These are phyloP conservation scores for Sakesphorus luctuosus DNA, from an alignment of 2,113 vertebrate species.

Conservation along the genomic window DNA sequence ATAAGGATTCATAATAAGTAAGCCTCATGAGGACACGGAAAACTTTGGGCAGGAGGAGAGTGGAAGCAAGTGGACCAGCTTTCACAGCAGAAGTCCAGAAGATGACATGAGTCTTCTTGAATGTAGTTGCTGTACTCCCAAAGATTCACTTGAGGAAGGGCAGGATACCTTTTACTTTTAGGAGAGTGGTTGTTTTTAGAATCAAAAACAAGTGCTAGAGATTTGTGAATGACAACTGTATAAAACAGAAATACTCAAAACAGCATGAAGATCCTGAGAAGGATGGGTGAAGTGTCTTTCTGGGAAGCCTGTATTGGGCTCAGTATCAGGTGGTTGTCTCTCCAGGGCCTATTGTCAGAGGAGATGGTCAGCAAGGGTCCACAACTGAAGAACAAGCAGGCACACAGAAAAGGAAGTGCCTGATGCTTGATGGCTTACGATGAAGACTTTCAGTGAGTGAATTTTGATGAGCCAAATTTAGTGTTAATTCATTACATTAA, in stretches of 20 bases:
- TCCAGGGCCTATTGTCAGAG: background rate
- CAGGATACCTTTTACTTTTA: background rate
- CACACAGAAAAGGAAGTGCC: background rate
- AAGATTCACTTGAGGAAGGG: background rate
- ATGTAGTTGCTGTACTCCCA: background rate
- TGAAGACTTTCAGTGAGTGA: background rate
- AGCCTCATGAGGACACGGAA: background rate
- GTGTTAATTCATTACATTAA: background rate
- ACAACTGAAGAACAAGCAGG: background rate
- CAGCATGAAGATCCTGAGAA: background rate
- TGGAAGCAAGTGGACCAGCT: background rate
- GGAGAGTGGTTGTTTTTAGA: background rate
- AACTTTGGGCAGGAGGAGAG: background rate
- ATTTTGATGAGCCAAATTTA: background rate
- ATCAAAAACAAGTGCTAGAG: background rate
- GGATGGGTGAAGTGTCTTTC: background rate
- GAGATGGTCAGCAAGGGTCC: background rate
- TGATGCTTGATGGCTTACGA: rapidly evolving
- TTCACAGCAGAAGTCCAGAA: background rate
- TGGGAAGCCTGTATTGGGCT: background rate
- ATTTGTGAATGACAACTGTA: background rate
- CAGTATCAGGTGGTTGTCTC: background rate
- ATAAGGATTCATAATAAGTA: background rate
- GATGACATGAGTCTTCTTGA: background rate
- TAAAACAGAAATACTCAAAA: background rate